Conservation (phyloP, 2,888 invertebrate species). For the Aromia moschata region DNA sequence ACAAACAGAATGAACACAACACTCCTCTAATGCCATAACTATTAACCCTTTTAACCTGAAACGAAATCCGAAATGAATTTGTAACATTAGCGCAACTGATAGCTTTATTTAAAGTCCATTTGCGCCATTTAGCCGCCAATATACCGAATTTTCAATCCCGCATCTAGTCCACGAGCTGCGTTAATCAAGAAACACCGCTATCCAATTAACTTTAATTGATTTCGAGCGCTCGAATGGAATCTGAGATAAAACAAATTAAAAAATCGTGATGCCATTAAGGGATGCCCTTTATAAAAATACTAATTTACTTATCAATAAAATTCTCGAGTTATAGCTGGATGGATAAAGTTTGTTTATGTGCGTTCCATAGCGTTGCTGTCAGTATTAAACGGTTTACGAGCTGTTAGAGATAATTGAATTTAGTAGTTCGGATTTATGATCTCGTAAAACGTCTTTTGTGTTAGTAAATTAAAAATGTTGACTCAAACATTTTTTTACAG, state of each 20-base stretch:
- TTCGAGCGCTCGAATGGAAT: constrained; percentile 18
- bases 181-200: constrained; percentile 21
- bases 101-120: not conserved
- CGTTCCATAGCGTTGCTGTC: not conserved
- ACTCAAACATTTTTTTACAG: too few species aligned
- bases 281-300: constrained; percentile 9
- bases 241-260: constrained; percentile 14
- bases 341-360: not conserved
- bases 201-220: constrained; percentile 23
- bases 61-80: too few species aligned
- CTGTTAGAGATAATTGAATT: constrained; percentile 10
- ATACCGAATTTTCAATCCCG: constrained; percentile 4
- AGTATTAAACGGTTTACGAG: not conserved
- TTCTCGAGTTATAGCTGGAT: not conserved
- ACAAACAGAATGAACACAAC: too few species aligned
- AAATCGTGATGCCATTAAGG: constrained; percentile 14
- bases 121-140: constrained; percentile 1
- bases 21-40: too few species aligned
- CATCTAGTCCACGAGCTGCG: constrained; percentile 1
- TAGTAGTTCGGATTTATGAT: not conserved
- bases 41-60: too few species aligned
- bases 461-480: not conserved
- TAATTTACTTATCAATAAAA: constrained; percentile 16
- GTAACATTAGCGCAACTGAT: not conserved
- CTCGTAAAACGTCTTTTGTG: not conserved